Evolutionary conservation across 2,113 vertebrate species (phyloP).

Genomic region (Motacilla tschutschensis): DNA sequence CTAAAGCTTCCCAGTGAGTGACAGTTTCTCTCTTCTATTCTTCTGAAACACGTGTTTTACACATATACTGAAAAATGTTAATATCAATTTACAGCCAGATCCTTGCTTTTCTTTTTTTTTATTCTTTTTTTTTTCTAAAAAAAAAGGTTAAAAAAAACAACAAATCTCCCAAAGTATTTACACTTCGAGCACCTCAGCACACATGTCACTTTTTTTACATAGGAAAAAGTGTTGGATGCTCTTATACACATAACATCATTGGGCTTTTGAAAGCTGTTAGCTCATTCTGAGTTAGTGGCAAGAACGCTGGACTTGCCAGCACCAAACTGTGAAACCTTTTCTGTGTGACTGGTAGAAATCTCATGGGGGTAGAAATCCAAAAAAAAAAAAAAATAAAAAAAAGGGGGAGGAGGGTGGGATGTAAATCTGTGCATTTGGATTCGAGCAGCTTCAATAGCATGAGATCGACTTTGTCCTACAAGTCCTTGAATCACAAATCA

Average conservation of each 20-base stretch:
- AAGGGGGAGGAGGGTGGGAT: not conserved
- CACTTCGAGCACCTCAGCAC: constrained; percentile 58
- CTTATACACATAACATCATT: constrained; percentile 40
- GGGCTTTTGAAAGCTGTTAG: constrained; percentile 50
- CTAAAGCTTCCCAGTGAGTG: constrained; percentile 68
- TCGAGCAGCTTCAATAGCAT: not conserved
- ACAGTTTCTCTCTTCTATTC: constrained; percentile 70
- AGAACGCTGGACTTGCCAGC: constrained; percentile 54
- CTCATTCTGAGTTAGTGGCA: constrained; percentile 45
- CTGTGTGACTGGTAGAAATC: constrained; percentile 40
- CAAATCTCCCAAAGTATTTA: constrained; percentile 13
- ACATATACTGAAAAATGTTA: constrained; percentile 67
- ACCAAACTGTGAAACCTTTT: constrained; percentile 48
- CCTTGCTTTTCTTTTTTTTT: not conserved
- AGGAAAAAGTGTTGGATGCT: constrained; percentile 65
- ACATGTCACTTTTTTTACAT: constrained; percentile 25
- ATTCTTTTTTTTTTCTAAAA: not conserved
- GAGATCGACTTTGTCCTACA: constrained; percentile 33
- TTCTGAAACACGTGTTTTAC: constrained; percentile 64
- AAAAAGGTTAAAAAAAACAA: not conserved
- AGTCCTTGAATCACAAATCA: constrained; percentile 47
- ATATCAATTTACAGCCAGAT: constrained; percentile 58
- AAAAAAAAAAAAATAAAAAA: not conserved
- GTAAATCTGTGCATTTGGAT: constrained; percentile 56
- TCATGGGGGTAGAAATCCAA: constrained; percentile 30